phyloP scores from a whole-genome alignment of 2,113 vertebrate genomes.

The Toxotes jaculatrix region DNA sequence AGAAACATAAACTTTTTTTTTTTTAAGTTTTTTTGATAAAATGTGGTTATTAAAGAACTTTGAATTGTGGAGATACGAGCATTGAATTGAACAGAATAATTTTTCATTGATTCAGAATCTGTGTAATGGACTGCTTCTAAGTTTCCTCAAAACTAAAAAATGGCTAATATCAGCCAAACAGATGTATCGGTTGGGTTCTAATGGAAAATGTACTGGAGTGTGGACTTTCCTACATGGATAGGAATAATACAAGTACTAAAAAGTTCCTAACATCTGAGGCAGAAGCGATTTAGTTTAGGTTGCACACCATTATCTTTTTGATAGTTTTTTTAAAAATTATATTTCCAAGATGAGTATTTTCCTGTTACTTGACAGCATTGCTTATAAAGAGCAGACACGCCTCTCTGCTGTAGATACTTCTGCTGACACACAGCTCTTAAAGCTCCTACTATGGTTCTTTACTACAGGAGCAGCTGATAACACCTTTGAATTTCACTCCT shows the following conservation, averaged over 20 bases:
- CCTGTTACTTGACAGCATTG: background rate
- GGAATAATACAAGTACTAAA: background rate
- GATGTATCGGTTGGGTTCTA: background rate
- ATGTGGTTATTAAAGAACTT: no score
- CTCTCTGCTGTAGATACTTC: background rate
- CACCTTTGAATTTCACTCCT: constrained; percentile 49
- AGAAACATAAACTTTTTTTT: no score
- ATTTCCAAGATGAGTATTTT: background rate
- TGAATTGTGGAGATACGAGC: no score
- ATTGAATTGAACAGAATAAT: no score
- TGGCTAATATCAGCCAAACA: background rate
- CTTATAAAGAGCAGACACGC: background rate
- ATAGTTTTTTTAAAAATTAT: background rate
- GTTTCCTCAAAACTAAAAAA: no score
- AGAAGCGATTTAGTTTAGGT: background rate
- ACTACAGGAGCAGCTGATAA: constrained; percentile 64
- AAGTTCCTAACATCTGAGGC: background rate
- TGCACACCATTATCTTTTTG: background rate
- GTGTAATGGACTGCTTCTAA: no score
- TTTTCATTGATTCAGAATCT: no score
- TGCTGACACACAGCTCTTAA: constrained; percentile 33
- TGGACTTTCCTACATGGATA: background rate
- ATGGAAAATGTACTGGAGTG: background rate
- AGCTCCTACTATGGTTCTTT: constrained; percentile 35
- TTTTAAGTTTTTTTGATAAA: no score